Conservation (phyloP, 2,113 vertebrate genomes). For the Numida meleagris region DNA sequence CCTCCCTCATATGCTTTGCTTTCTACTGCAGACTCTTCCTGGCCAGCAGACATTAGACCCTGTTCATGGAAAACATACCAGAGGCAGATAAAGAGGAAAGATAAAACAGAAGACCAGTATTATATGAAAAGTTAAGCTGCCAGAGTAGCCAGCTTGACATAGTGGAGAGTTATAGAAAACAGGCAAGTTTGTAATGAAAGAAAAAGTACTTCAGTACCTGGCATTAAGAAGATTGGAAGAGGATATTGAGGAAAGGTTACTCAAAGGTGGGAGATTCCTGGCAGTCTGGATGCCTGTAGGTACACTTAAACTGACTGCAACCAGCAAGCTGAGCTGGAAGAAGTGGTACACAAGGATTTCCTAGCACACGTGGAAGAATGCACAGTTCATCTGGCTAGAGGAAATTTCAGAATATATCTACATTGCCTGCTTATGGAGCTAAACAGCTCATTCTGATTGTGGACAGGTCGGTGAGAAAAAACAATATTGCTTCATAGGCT, state of each 20-base stretch:
- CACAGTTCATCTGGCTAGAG: background rate
- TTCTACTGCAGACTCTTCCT: background rate
- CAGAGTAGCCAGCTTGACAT: background rate
- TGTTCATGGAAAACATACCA: background rate
- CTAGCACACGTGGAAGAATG: background rate
- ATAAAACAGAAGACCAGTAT: background rate
- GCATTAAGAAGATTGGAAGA: background rate
- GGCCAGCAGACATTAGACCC: background rate
- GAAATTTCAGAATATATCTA: background rate
- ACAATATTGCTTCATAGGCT: accelerated
- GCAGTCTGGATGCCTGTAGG: background rate
- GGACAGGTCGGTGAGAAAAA: background rate
- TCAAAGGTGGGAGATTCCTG: background rate
- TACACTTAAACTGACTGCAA: background rate
- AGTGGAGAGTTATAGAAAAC: background rate
- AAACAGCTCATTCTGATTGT: background rate
- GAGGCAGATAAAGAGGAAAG: background rate
- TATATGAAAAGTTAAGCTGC: background rate
- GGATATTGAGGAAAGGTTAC: background rate
- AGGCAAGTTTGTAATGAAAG: background rate
- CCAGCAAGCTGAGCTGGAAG: background rate
- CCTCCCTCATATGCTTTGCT: background rate
- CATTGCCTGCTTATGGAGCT: background rate
- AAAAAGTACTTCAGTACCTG: background rate
- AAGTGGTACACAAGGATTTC: background rate